phyloP scores from a whole-genome alignment of 2,888 invertebrate genomes.

The Syrista parreyssii region DNA sequence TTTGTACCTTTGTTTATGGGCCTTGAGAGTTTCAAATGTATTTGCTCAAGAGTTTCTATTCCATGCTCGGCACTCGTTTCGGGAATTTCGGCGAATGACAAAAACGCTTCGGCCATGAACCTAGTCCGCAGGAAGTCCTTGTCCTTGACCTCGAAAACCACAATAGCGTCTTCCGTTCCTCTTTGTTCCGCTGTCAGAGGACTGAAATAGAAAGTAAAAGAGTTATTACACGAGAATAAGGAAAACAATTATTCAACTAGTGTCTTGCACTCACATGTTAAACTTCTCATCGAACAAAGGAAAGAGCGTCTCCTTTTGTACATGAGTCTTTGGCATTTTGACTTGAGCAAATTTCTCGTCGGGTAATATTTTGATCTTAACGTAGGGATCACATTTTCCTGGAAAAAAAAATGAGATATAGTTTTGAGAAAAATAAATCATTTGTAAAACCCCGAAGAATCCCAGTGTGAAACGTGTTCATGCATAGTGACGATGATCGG shows the following conservation, averaged over 20 bases:
- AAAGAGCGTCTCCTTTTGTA: slow-evolving; percentile 91
- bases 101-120: slow-evolving; percentile 94
- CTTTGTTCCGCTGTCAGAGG: slow-evolving; percentile 80
- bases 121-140: slow-evolving; percentile 94
- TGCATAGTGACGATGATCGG: slow-evolving; percentile 36
- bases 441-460: slow-evolving; percentile 22
- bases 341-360: slow-evolving; percentile 83
- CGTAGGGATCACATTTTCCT: slow-evolving; percentile 94
- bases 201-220: slow-evolving; percentile 66
- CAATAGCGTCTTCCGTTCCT: slow-evolving; percentile 74
- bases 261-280: slow-evolving; percentile 79
- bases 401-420: slow-evolving; percentile 41
- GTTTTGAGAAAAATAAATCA: background rate
- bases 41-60: slow-evolving; percentile 74
- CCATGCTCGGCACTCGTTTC: slow-evolving; percentile 72
- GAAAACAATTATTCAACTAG: background rate
- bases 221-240: background rate
- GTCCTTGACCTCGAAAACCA: slow-evolving; percentile 94
- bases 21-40: slow-evolving; percentile 77
- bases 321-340: slow-evolving; percentile 86
- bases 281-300: slow-evolving; percentile 96
- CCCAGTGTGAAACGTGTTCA: slow-evolving; percentile 41
- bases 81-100: slow-evolving; percentile 82
- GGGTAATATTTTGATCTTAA: slow-evolving; percentile 87
- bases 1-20: slow-evolving; percentile 73